Base-by-base conservation (phyloP, 2,888 invertebrate genomes). In the Ceraclea dissimilis region DNA sequence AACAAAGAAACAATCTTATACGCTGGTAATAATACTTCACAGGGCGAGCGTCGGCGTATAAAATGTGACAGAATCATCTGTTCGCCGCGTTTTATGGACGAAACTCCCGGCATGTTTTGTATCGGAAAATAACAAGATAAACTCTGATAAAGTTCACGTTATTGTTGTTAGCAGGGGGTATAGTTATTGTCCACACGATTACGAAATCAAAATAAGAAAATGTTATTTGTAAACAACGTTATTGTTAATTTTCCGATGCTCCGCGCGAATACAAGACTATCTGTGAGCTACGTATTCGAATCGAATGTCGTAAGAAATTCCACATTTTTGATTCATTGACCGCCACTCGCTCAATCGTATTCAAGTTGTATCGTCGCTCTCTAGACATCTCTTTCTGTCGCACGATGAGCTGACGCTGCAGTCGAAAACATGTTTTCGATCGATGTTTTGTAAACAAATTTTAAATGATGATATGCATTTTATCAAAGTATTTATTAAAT, bases 231-330 rank as follows among this genome's bases (percentile, higher is more conserved):
- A 39, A 39, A 39, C 26, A 19, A 22, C 51, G 22, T 48, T 39
- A 46, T 39, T 21, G 11, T 47, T 17, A 53, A 58, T 54, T 54
- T 47, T 39, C 22, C 22, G 44, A 43, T 21, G 33, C 26, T 19
- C 51, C 48, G 55, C 20, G 58, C 20, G 59, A 59, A 56, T 52
- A 55, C 49, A 56, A 52, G 56, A 43, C 47, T 56, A 69, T 77
- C 75, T 72, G 70, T 74, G 73, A 78, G 78, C 78, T 78, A 78
- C 78, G 77, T 78, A 77, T 77, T 73, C 74, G 73, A 77, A 71
- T 73, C 74, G 73, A 77, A 71, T 72, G 73, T 76, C 77, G 76
- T 21, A 33, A 17, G 26, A n/a, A n/a, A n/a, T n/a, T n/a, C n/a
- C n/a, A n/a, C n/a, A n/a, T n/a, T n/a, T n/a, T n/a, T n/a, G n/a